Conservation (phyloP, 2,113 vertebrate species). For the Salvelinus sp. region DNA sequence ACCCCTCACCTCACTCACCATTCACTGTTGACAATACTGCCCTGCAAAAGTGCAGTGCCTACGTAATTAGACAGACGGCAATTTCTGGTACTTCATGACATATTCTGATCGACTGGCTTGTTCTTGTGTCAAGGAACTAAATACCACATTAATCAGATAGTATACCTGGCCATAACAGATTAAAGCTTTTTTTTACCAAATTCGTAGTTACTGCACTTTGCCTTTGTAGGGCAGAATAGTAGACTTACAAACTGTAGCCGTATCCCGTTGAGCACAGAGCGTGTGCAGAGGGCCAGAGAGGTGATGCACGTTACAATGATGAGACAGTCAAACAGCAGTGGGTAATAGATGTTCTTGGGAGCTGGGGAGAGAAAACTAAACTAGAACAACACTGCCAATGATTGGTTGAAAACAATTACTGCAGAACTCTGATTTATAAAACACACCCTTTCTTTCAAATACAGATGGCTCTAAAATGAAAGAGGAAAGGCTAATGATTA, state of each 20-base stretch:
- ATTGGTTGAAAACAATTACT: neutral
- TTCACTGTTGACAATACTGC: neutral
- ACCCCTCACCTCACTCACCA: neutral
- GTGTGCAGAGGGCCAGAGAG: conserved; percentile 82
- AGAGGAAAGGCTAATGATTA: neutral
- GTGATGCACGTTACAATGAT: conserved; percentile 84
- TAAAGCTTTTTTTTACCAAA: no score
- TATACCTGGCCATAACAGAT: no score
- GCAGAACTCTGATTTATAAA: neutral
- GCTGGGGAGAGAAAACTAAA: conserved; percentile 63
- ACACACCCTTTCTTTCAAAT: neutral
- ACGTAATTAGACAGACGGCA: no score
- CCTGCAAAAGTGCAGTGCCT: no score
- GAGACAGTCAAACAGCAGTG: conserved; percentile 87
- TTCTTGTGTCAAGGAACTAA: no score
- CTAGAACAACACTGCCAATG: neutral
- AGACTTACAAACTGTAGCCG: conserved; percentile 83
- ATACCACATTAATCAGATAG: neutral
- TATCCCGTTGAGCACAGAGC: conserved; percentile 86
- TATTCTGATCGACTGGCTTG: no score
- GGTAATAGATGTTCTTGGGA: conserved; percentile 83
- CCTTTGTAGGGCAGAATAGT: neutral
- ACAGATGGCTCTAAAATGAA: no score
- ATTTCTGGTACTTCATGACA: no score
- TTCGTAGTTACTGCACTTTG: no score